Conservation (phyloP, 2,888 invertebrate genomes). For the Eretmocerus hayati region DNA sequence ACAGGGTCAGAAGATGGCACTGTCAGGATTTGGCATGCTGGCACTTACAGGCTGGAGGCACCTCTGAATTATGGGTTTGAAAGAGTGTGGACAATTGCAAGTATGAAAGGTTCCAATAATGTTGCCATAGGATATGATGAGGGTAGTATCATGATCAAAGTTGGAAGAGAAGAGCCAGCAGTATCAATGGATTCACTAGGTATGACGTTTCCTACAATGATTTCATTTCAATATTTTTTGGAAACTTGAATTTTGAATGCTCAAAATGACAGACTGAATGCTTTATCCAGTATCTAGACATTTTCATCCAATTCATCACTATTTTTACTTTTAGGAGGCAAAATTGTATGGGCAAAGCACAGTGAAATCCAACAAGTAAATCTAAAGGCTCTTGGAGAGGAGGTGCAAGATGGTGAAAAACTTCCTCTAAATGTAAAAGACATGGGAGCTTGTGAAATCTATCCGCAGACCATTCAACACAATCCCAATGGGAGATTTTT, state of each 20-base stretch:
- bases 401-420: conserved; percentile 47
- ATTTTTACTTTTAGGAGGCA: conserved; percentile 65
- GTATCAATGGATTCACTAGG: conserved; percentile 93
- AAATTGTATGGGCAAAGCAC: conserved; percentile 98
- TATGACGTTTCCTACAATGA: background rate
- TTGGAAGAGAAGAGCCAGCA: conserved; percentile 98
- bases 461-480: conserved; percentile 96
- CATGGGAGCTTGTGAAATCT: conserved; percentile 99
- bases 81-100: conserved; percentile 93
- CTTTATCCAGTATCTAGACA: no score
- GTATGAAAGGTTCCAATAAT: conserved; percentile 89
- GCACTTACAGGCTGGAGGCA: conserved; percentile 93
- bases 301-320: background rate
- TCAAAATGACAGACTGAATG: no score
- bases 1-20: conserved; percentile 98
- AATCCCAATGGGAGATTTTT: conserved; percentile 93
- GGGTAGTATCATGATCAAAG: conserved; percentile 90
- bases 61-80: conserved; percentile 98
- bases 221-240: background rate
- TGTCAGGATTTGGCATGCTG: conserved; percentile 97
- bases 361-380: conserved; percentile 97
- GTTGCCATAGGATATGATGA: conserved; percentile 97
- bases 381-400: conserved; percentile 76
- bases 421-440: conserved; percentile 93
- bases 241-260: no score